Percentiles rank a stretch among this genome's conserved stretches.
Evolutionary conservation across 2,888 invertebrate genomes (phyloP).

Genomic region (Pegoplata infirma): DNA sequence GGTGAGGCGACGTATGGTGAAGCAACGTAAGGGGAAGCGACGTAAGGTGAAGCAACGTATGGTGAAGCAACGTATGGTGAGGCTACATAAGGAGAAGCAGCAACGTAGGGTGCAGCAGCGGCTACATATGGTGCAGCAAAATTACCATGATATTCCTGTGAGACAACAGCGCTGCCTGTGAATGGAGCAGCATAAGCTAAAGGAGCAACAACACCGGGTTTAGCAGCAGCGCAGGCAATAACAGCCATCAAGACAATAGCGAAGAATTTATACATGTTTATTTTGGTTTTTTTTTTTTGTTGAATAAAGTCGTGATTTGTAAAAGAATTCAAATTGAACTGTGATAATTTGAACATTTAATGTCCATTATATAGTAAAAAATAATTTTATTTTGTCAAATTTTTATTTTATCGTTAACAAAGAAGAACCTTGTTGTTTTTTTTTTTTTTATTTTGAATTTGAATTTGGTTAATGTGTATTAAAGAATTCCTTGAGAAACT

Average conservation of each 20-base stretch:
- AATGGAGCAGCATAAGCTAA: constrained; percentile 71
- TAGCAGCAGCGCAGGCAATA: constrained; percentile 72
- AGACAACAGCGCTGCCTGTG: constrained; percentile 69
- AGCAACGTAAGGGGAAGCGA: constrained; percentile 54
- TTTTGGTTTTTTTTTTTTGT: constrained; percentile 59
- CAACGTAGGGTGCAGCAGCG: constrained; percentile 66
- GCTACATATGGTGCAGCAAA: constrained; percentile 72
- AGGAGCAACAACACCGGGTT: constrained; percentile 74
- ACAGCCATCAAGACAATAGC: constrained; percentile 71
- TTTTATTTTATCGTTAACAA: background rate
- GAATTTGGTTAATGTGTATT: background rate
- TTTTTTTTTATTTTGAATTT: too few relatives aligned
- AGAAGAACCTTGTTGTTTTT: constrained; percentile 65
- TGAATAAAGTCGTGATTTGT: constrained; percentile 56
- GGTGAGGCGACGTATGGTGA: constrained; percentile 66
- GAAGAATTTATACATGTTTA: constrained; percentile 66
- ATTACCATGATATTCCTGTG: constrained; percentile 80
- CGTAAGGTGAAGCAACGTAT: constrained; percentile 63
- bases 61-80: constrained; percentile 65
- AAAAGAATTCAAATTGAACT: constrained; percentile 68
- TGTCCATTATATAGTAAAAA: constrained; percentile 67
- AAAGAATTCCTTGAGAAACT: constrained; percentile 57
- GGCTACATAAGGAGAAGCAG: constrained; percentile 65
- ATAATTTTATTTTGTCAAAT: too few relatives aligned
- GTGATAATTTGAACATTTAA: constrained; percentile 62